These are phyloP conservation scores for Drosophila sturtevanti DNA, from an alignment of 1,140 invertebrate genomes.

Conservation along the genomic window DNA sequence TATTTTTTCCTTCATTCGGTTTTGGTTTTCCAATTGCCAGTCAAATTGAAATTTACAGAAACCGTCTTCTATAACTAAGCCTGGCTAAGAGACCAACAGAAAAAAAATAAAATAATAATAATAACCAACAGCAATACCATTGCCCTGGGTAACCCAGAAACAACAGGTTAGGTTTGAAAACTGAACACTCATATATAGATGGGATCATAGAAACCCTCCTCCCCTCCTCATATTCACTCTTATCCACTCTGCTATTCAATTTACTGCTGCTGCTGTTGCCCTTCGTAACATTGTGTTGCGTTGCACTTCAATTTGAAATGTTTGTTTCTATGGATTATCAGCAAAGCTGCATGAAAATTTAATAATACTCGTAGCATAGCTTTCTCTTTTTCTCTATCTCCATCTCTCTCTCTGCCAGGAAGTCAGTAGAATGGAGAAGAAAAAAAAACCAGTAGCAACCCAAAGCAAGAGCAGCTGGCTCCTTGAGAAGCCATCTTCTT, in stretches of 20 bases:
- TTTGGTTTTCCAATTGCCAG: constrained; percentile 45
- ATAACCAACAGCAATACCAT: constrained; percentile 33
- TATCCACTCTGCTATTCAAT: constrained; percentile 37
- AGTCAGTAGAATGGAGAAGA: background rate
- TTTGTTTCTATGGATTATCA: constrained; percentile 72
- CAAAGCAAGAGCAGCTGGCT: background rate
- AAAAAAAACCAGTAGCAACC: too few relatives aligned
- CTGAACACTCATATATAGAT: background rate
- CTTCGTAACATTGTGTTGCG: constrained; percentile 43
- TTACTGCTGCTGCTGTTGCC: constrained; percentile 12
- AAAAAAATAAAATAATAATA: constrained; percentile 18
- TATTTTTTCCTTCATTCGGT: background rate
- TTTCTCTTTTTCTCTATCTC: background rate
- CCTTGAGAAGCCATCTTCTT: background rate
- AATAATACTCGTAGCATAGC: constrained; percentile 52
- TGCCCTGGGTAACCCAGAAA: background rate
- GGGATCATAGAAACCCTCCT: background rate
- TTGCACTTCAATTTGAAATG: constrained; percentile 61
- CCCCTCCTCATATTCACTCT: constrained; percentile 9
- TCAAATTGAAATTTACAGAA: constrained; percentile 79
- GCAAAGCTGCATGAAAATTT: constrained; percentile 77
- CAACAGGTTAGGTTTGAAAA: too few relatives aligned
- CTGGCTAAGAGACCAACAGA: background rate
- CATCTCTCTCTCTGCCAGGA: background rate
- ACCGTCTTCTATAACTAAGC: background rate